Evolutionary conservation across 2,797 vertebrate genomes (phyloP).

Genomic region (Hylomyscus alleni): DNA sequence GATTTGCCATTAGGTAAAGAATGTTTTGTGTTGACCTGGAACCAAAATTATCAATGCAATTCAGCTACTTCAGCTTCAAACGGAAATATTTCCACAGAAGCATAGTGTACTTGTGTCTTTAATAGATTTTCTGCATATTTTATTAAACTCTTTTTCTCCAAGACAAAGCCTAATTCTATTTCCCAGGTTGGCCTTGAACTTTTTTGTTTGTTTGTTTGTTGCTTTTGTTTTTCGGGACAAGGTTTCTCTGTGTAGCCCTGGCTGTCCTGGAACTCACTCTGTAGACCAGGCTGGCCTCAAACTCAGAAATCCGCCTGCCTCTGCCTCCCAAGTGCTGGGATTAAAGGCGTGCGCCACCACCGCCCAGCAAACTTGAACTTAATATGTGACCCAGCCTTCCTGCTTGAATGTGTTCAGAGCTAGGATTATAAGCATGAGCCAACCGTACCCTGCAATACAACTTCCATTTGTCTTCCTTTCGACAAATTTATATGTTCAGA

Average conservation of each 20-base stretch:
- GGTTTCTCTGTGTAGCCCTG: no score
- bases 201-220: no score
- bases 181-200: background rate
- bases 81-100: background rate
- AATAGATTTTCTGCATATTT: background rate
- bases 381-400: background rate
- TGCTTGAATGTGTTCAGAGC: no score
- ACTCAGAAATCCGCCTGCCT: no score
- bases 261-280: no score
- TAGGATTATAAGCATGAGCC: background rate
- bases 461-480: background rate
- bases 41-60: background rate
- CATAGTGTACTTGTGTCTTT: background rate
- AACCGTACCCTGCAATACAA: background rate
- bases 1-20: background rate
- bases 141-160: background rate
- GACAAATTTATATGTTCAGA: no score
- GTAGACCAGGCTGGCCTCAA: no score
- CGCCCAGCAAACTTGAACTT: background rate
- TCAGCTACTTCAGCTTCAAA: background rate
- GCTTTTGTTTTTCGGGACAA: no score
- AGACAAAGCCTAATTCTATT: background rate
- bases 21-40: background rate
- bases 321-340: no score
- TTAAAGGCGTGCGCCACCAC: no score